Conservation (phyloP, 2,797 vertebrate species). For the Cyclopterus lumpus region DNA sequence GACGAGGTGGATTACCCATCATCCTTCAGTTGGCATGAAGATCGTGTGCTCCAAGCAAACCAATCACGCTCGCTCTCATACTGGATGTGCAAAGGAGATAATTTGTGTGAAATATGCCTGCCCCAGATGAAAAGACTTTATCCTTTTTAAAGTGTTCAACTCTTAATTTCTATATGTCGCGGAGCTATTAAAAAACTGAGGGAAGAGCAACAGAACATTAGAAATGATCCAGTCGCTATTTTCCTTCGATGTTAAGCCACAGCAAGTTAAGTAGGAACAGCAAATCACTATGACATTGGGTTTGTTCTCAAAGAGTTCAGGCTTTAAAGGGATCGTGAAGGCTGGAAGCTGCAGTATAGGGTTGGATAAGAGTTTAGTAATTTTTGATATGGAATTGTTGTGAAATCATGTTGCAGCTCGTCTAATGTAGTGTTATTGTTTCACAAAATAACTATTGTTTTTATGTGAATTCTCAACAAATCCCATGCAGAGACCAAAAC, state of each 20-base stretch:
- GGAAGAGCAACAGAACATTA: constrained; percentile 44
- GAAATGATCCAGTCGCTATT: constrained; percentile 41
- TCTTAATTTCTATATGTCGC: constrained; percentile 65
- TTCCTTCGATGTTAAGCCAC: constrained; percentile 22
- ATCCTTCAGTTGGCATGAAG: constrained; percentile 75
- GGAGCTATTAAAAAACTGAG: constrained; percentile 52
- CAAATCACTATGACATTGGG: constrained; percentile 9
- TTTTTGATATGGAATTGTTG: neutral
- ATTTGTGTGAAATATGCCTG: constrained; percentile 78
- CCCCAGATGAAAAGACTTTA: constrained; percentile 70
- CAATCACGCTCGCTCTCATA: constrained; percentile 48
- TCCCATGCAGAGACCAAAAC: no score
- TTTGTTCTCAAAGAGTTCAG: constrained; percentile 4
- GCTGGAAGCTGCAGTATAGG: neutral
- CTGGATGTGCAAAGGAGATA: constrained; percentile 68
- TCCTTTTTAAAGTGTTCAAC: constrained; percentile 65
- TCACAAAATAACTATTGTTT: neutral
- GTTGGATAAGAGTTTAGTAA: neutral
- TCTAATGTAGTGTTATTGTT: neutral
- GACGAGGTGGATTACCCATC: constrained; percentile 75
- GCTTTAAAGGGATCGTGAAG: neutral
- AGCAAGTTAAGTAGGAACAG: constrained; percentile 5
- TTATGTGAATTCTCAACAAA: no score
- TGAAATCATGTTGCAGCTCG: neutral
- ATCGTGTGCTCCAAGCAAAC: constrained; percentile 70